Conservation (phyloP, 1,140 invertebrate species). For the Musca domestica region DNA sequence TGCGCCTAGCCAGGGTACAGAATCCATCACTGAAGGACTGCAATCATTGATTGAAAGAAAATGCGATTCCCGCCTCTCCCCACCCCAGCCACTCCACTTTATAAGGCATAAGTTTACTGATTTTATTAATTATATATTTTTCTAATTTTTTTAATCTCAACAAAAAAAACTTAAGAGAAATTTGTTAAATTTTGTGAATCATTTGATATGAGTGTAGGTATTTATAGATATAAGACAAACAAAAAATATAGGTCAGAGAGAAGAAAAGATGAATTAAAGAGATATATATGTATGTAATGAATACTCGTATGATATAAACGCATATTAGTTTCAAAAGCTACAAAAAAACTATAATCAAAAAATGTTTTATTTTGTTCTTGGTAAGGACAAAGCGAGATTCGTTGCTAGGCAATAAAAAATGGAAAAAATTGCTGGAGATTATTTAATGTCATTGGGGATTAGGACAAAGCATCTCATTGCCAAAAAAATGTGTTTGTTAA, state of each 20-base stretch:
- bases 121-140: background rate
- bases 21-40: constrained; percentile 27
- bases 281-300: no score
- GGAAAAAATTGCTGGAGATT: no score
- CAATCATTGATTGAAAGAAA: background rate
- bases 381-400: no score
- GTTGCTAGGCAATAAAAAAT: no score
- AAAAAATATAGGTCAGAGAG: background rate
- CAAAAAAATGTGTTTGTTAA: no score
- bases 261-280: background rate
- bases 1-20: constrained; percentile 45
- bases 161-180: no score
- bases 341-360: background rate
- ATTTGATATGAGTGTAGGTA: no score
- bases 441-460: no score
- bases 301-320: background rate
- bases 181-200: no score
- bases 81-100: background rate
- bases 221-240: background rate
- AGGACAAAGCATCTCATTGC: no score
- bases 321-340: constrained; percentile 13
- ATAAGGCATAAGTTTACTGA: constrained; percentile 16
- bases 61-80: background rate
- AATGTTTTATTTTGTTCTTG: no score
- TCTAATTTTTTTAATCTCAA: no score